Evolutionary conservation across 2,888 invertebrate species (phyloP).

Genomic region (Trissonchulus latispiculum): DNA sequence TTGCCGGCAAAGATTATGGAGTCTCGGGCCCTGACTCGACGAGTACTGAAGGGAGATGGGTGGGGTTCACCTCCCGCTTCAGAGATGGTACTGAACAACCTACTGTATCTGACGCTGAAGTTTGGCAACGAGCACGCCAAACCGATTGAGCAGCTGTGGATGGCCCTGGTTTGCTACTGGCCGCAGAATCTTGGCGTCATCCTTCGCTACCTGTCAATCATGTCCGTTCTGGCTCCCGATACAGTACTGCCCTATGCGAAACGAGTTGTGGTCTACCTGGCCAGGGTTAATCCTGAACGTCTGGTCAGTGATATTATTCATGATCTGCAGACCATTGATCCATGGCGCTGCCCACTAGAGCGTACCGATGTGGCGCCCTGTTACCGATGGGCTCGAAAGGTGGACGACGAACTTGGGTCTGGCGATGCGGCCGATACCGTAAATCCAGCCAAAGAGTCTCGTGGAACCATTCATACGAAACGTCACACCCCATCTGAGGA

Average conservation of each 20-base stretch:
- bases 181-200: slow-evolving; percentile 94
- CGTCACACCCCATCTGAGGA: slow-evolving; percentile 53
- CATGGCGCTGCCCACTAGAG: slow-evolving; percentile 86
- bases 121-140: slow-evolving; percentile 64
- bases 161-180: slow-evolving; percentile 86
- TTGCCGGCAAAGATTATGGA: slow-evolving; percentile 45
- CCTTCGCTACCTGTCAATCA: slow-evolving; percentile 84
- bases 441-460: too few relatives aligned
- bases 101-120: slow-evolving; percentile 85
- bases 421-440: background rate
- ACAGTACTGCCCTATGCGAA: slow-evolving; percentile 86
- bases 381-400: slow-evolving; percentile 63
- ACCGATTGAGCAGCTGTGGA: slow-evolving; percentile 92
- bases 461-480: slow-evolving; percentile 94
- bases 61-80: slow-evolving; percentile 99
- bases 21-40: slow-evolving; percentile 39
- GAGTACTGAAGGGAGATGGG: slow-evolving; percentile 69
- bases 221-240: slow-evolving; percentile 92
- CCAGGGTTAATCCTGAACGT: slow-evolving; percentile 77
- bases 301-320: slow-evolving; percentile 93
- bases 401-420: background rate
- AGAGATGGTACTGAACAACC: slow-evolving; percentile 96
- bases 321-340: slow-evolving; percentile 91
- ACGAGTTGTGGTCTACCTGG: slow-evolving; percentile 81
- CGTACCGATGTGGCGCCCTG: slow-evolving; percentile 96